phyloP scores from a whole-genome alignment of 2,888 invertebrate species.

The Synergus umbraculus region DNA sequence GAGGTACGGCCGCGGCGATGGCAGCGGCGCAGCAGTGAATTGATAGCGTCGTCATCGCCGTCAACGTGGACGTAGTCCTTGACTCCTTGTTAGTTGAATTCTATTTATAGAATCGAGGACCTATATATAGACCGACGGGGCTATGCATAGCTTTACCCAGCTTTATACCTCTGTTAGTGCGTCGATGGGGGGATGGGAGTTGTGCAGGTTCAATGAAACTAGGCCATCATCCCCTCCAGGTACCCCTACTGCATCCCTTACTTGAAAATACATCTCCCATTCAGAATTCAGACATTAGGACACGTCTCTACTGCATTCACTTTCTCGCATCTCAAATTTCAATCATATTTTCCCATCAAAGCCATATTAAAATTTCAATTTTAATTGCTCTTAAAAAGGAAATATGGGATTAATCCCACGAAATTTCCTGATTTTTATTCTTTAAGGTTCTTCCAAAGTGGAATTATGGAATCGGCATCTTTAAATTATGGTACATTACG shows the following conservation, averaged over 20 bases:
- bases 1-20: not conserved
- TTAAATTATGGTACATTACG: no score
- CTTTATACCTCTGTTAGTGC: slow-evolving; percentile 47
- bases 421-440: no score
- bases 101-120: slow-evolving; percentile 75
- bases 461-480: no score
- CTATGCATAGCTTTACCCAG: slow-evolving; percentile 70
- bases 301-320: slow-evolving; percentile 24
- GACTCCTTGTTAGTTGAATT: slow-evolving; percentile 61
- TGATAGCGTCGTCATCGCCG: slow-evolving; percentile 43
- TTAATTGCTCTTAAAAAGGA: not conserved
- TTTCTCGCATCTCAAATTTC: slow-evolving; percentile 6
- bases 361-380: not conserved
- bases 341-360: slow-evolving; percentile 11
- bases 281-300: slow-evolving; percentile 47
- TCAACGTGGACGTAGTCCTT: slow-evolving; percentile 45
- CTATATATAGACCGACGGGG: slow-evolving; percentile 74
- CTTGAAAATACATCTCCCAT: slow-evolving; percentile 62
- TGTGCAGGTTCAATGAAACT: slow-evolving; percentile 73
- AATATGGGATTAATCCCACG: no score
- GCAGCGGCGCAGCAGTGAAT: slow-evolving; percentile 49
- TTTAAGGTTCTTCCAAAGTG: no score
- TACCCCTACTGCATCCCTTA: slow-evolving; percentile 55
- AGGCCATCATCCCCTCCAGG: slow-evolving; percentile 67
- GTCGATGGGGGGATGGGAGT: slow-evolving; percentile 43